Conservation (phyloP, 1,140 invertebrate genomes). For the Aculops lycopersici region DNA sequence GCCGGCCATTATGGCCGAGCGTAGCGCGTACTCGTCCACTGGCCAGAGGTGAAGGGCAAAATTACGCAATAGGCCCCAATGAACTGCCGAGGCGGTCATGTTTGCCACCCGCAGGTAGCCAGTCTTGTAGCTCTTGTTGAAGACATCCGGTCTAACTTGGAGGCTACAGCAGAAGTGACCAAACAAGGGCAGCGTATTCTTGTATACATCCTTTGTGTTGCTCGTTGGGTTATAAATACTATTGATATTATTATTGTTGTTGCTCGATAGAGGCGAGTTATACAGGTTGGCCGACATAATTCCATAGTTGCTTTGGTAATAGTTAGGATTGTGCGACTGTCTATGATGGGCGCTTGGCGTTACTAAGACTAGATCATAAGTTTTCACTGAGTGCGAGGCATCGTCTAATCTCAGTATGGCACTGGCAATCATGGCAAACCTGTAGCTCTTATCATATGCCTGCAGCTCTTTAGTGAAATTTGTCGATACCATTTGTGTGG, state of each 20-base stretch:
- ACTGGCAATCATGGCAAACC: conserved; percentile 19
- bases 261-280: background rate
- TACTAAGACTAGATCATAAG: conserved; percentile 16
- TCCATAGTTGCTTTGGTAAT: background rate
- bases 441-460: conserved; percentile 1
- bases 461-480: conserved; percentile 7
- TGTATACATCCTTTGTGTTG: conserved; percentile 20
- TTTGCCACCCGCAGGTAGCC: conserved; percentile 21
- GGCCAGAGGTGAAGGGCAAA: conserved; percentile 16
- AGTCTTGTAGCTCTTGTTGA: conserved; percentile 21
- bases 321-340: background rate
- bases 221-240: no score
- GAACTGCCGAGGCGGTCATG: conserved; percentile 10
- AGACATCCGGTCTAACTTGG: conserved; percentile 28
- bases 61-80: conserved; percentile 14
- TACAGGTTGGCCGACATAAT: background rate
- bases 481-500: conserved; percentile 21
- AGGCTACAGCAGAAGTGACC: conserved; percentile 37
- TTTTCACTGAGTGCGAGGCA: conserved; percentile 22
- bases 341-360: background rate
- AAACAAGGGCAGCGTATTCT: conserved; percentile 28
- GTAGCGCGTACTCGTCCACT: conserved; percentile 14
- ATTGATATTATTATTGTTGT: background rate
- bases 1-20: no score
- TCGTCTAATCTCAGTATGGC: conserved; percentile 26